Evolutionary conservation across 1,140 invertebrate species (phyloP), one percentile per base, ranked within the genome.

Genomic region (Bombus soroeensis): DNA sequence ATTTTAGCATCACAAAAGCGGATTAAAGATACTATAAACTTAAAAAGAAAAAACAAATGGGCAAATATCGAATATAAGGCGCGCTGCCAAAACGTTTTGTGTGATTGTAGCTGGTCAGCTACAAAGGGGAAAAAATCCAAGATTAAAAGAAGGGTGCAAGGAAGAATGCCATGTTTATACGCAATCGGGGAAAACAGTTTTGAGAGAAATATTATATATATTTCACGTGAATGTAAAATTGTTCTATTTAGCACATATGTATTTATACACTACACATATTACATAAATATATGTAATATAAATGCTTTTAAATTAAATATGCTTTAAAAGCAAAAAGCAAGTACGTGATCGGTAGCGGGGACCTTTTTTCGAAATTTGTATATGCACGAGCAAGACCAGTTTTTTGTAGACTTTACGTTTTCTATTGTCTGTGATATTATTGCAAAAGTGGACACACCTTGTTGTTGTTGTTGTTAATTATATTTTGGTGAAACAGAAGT

Each of bases 341-440:
- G 39, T 47, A n/a, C 64, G 37, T 78, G 84, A 62, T 87, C 66
- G 37, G 74, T 15, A 66, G 22, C 28, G 70, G 43, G 57, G 62
- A 74, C 39, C 41, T 39, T 34, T 89, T 77, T 59, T 82, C 70
- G 25, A 84, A 79, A 90, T 90, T 87, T 71, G 73, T 85, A 85
- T 85, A 79, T 34, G 37, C 59, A 43, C 66, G 75, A 73, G 76
- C 62, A 72, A 86, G 81, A 47, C 80, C 77, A 88, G 68, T 82
- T 88, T 76, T 86, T 86, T 88, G 79, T 84, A 84, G 81, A 88
- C 43, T 77, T 88, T 91, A 91, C 76, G 87, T 91, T 91, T 85
- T 89, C 80, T 85, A 91, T 90, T 91, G 89, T 86, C 91, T 92
- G 91, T 92, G 90, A 92, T 92, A 91, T 76, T 89, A 88, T 92